Percentiles rank a stretch among this genome's conserved stretches.
phyloP scores from a whole-genome alignment of 2,113 vertebrate species.

The Oenanthe melanoleuca region DNA sequence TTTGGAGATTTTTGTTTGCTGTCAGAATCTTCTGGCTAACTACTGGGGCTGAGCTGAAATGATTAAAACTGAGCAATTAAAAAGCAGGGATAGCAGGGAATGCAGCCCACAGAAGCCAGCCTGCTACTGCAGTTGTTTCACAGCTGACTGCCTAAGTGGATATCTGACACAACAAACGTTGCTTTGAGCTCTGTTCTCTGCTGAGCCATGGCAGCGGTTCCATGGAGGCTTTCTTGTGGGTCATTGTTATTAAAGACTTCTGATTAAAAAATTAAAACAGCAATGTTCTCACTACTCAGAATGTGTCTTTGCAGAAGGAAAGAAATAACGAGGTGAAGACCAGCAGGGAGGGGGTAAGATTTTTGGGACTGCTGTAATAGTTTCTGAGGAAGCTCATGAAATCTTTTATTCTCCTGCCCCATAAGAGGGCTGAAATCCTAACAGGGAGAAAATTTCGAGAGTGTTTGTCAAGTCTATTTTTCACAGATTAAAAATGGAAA shows the following conservation, averaged over 20 bases:
- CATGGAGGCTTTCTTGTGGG: neutral
- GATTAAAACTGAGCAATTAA: conserved; percentile 5
- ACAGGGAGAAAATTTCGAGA: neutral
- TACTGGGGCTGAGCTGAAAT: neutral
- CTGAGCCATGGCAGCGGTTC: neutral
- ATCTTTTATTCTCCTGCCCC: neutral
- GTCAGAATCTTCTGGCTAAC: neutral
- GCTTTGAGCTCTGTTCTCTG: conserved; percentile 25
- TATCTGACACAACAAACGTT: conserved; percentile 25
- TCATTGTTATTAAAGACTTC: neutral
- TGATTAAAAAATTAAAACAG: neutral
- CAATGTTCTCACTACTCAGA: neutral
- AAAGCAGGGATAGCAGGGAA: conserved; percentile 12
- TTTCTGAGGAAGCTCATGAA: neutral
- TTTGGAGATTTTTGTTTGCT: neutral
- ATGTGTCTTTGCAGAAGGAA: neutral
- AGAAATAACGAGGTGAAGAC: neutral
- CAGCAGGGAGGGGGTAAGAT: neutral
- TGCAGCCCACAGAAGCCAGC: neutral
- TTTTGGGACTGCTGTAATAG: neutral
- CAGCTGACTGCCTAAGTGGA: neutral
- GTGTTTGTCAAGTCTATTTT: neutral
- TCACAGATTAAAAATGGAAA: neutral
- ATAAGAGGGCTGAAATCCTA: neutral
- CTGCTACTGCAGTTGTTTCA: conserved; percentile 3